phyloP scores from a whole-genome alignment of 2,888 invertebrate genomes.

The Cosmia trapezina region DNA sequence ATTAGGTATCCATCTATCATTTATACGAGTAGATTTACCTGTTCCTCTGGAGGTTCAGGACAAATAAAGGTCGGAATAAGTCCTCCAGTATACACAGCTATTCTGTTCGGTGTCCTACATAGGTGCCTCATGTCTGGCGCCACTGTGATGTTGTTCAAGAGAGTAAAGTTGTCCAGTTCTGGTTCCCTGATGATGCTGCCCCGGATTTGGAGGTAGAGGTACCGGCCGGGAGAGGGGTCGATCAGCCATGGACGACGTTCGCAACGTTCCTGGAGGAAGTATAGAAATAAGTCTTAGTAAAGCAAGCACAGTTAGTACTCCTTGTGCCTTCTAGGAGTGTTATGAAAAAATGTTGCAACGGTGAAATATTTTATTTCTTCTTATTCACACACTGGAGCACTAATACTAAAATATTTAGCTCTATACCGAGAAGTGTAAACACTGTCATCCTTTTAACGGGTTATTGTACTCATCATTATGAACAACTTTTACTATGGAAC shows the following conservation, averaged over 20 bases:
- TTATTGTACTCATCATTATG: no score
- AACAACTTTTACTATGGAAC: no score
- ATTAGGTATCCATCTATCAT: not conserved
- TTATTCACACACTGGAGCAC: no score
- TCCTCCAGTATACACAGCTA: slow-evolving; percentile 94
- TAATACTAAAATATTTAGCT: no score
- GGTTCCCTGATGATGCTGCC: slow-evolving; percentile 91
- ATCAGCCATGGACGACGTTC: slow-evolving; percentile 95
- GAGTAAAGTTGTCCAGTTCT: slow-evolving; percentile 86
- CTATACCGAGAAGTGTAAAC: no score
- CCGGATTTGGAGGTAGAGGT: slow-evolving; percentile 94
- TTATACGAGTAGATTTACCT: slow-evolving; percentile 57
- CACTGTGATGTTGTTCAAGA: slow-evolving; percentile 90
- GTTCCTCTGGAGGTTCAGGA: slow-evolving; percentile 86
- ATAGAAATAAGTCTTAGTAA: not conserved
- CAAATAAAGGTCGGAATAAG: slow-evolving; percentile 91
- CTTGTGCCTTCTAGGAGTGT: no score
- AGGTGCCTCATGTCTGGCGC: slow-evolving; percentile 89
- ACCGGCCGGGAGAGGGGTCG: slow-evolving; percentile 94
- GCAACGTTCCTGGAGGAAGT: slow-evolving; percentile 93
- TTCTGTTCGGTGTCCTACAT: slow-evolving; percentile 94
- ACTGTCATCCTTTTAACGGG: no score
- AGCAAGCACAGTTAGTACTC: no score
- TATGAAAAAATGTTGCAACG: no score
- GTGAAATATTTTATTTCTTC: no score